These are phyloP conservation scores for Cosmia pyralina DNA, from an alignment of 2,888 invertebrate genomes.

Conservation along the genomic window DNA sequence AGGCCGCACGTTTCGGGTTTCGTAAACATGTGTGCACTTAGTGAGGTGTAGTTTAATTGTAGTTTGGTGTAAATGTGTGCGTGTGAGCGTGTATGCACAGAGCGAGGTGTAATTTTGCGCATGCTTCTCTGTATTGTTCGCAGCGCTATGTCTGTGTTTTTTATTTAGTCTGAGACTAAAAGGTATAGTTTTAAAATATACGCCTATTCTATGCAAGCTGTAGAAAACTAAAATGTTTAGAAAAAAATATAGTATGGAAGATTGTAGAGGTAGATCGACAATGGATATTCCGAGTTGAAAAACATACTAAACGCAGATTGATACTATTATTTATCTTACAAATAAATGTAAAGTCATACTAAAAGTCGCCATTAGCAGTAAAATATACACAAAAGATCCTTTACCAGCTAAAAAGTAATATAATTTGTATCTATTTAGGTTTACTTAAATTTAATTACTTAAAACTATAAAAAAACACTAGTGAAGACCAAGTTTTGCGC, in stretches of 20 bases:
- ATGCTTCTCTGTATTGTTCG: too few relatives aligned
- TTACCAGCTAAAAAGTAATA: slow-evolving; percentile 55
- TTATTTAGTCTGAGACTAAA: slow-evolving; percentile 4
- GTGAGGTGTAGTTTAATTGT: too few relatives aligned
- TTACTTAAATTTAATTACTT: slow-evolving; percentile 64
- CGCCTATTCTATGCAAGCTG: slow-evolving; percentile 50
- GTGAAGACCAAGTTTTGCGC: slow-evolving; percentile 82
- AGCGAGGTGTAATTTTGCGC: too few relatives aligned
- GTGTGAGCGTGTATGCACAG: too few relatives aligned
- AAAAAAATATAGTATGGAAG: slow-evolving; percentile 65
- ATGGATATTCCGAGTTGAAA: slow-evolving; percentile 29
- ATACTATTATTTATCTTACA: slow-evolving; percentile 30
- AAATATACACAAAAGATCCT: slow-evolving; percentile 52
- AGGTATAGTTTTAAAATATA: slow-evolving; percentile 49
- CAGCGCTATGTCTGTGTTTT: too few relatives aligned
- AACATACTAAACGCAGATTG: slow-evolving; percentile 25
- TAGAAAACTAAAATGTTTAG: slow-evolving; percentile 46
- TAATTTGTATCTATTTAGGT: slow-evolving; percentile 57
- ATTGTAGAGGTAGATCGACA: slow-evolving; percentile 66
- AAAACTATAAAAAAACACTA: slow-evolving; percentile 75
- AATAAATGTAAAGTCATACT: slow-evolving; percentile 43
- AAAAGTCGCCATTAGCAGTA: slow-evolving; percentile 43
- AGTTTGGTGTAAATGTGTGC: too few relatives aligned
- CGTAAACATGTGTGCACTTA: too few relatives aligned
- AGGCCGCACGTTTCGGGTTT: too few relatives aligned